phyloP scores from a whole-genome alignment of 2,888 invertebrate genomes.

The Thera britannica region DNA sequence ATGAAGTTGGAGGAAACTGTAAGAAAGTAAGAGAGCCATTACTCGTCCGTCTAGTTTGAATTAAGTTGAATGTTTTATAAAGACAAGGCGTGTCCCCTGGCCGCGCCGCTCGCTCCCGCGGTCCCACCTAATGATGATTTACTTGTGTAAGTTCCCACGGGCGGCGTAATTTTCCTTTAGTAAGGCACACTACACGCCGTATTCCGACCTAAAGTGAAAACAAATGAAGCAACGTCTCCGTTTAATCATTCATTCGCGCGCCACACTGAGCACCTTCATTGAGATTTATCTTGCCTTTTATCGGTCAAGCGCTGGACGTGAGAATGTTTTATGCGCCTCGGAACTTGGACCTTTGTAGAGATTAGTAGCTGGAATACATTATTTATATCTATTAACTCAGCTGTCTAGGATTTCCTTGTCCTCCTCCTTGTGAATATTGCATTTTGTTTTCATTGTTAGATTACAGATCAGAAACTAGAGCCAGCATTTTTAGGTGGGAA shows the following conservation, averaged over 20 bases:
- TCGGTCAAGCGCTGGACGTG: conserved; percentile 55
- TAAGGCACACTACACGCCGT: conserved; percentile 61
- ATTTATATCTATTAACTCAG: conserved; percentile 38
- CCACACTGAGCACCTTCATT: conserved; percentile 65
- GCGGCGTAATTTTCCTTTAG: conserved; percentile 80
- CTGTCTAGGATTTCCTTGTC: conserved; percentile 8
- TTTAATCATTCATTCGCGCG: conserved; percentile 79
- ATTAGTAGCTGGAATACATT: conserved; percentile 39
- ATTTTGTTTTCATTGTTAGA: neutral
- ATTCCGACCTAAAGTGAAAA: conserved; percentile 77
- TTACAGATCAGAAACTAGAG: too few species aligned
- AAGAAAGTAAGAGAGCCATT: conserved; percentile 49
- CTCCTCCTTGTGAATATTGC: neutral
- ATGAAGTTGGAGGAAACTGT: conserved; percentile 31
- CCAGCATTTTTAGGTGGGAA: too few species aligned
- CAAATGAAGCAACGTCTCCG: conserved; percentile 77
- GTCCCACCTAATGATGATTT: conserved; percentile 76
- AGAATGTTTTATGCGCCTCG: conserved; percentile 37
- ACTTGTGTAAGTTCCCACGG: conserved; percentile 73
- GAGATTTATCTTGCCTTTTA: conserved; percentile 74
- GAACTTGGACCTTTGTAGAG: conserved; percentile 38
- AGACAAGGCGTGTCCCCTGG: conserved; percentile 71
- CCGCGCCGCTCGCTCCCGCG: conserved; percentile 47
- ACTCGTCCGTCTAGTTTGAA: conserved; percentile 72
- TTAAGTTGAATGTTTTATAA: conserved; percentile 81